Base-by-base conservation (phyloP, 2,888 invertebrate species). In the Ctenicera cuprea region DNA sequence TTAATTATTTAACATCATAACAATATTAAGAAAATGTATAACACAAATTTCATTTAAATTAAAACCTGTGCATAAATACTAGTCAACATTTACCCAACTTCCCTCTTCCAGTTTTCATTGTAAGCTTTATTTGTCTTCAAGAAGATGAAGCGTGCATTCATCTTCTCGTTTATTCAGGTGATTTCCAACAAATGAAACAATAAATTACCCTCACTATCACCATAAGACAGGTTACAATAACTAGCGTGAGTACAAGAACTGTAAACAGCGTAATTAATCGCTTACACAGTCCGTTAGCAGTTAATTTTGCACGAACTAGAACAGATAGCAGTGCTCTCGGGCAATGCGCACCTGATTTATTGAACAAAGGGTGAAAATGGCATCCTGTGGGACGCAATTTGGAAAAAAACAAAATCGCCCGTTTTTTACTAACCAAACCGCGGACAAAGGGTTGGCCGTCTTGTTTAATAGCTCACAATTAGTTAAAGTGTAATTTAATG, bases 241-340 rank as follows among this genome's bases (percentile, higher is more conserved):
- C 54, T 54, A 54, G 54, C 54, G 54, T 30, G 54, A 54, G 30
- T 54, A 38, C 59, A 59, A 59, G 59, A 63, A 48, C 63, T 63
- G 63, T 45, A 63, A 63, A 63, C 63, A 63, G 43, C 16, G 26
- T 63, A 45, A 48, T 63, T 63, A 63, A 45, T 63, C 20, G 61
- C 30, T 38, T 61, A 22, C 45, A 63, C 63, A 45, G 43, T 63
- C 45, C 30, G 63, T 48, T 63, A 30, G 48, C 63, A 63, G 63
- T 63, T 63, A 48, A 63, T 63, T 63, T 45, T 63, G 30, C 43
- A 26, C 63, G 45, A 45, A 63, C 26, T 45, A 26, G 33, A 45
- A 63, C 63, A 63, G 63, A 45, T 63, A 61, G 18, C 61, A 37
- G n/a, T 20, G 61, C 41, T 61, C 11, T 22, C 14, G 22, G 61